Evolutionary conservation across 2,113 vertebrate species (phyloP).

Genomic region (Machaerirhynchus nigripectus): DNA sequence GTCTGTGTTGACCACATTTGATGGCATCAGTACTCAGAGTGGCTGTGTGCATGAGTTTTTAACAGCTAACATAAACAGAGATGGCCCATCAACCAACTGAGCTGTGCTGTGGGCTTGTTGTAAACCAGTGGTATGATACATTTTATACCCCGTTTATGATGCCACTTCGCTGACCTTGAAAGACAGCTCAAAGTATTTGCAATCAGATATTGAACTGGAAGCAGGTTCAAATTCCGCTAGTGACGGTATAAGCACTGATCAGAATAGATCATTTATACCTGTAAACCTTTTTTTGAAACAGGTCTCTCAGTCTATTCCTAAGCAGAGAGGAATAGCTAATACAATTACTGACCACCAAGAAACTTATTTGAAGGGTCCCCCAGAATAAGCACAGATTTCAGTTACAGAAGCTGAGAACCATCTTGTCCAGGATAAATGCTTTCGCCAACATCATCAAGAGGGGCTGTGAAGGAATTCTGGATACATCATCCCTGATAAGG

Average conservation of each 20-base stretch:
- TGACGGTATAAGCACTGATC: neutral
- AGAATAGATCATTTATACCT: neutral
- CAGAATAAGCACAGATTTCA: neutral
- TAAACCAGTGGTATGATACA: neutral
- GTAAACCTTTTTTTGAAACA: neutral
- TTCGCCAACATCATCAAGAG: fast-evolving
- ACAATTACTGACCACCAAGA: neutral
- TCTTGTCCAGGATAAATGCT: neutral
- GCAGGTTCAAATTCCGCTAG: neutral
- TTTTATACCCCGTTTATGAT: neutral
- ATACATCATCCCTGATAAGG: neutral
- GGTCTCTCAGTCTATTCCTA: neutral
- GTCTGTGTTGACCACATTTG: constrained; percentile 65
- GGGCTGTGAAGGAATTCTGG: neutral
- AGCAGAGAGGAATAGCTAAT: neutral
- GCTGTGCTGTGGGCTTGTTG: constrained; percentile 27
- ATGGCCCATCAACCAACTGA: constrained; percentile 17
- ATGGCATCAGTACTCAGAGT: constrained; percentile 62
- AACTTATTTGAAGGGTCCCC: neutral
- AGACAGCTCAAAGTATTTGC: neutral
- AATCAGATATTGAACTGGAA: neutral
- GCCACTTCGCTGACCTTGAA: neutral
- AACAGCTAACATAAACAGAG: constrained; percentile 68
- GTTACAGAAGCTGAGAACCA: neutral
- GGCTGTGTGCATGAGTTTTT: constrained; percentile 58